phyloP scores from a whole-genome alignment of 2,797 vertebrate species.

The Lagorchestes hirsutus region DNA sequence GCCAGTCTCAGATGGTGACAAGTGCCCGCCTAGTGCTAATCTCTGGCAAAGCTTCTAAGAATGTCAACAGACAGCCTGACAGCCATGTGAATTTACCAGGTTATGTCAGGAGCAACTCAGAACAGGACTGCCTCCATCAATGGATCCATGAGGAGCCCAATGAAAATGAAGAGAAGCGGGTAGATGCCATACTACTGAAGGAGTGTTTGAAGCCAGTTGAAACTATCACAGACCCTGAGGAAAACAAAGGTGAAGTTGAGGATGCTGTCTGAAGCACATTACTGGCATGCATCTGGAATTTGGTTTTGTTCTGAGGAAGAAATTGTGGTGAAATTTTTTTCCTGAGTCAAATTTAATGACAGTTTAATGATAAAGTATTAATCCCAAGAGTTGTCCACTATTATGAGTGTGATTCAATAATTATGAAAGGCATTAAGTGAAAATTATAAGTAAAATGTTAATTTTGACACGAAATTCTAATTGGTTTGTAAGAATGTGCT shows the following conservation, averaged over 20 bases:
- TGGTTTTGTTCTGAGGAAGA: neutral
- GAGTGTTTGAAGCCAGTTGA: conserved; percentile 76
- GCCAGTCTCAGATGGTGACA: conserved; percentile 88
- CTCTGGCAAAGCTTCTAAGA: conserved; percentile 82
- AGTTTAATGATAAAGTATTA: neutral
- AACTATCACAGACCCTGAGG: conserved; percentile 61
- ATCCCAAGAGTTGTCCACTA: neutral
- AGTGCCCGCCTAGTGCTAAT: conserved; percentile 84
- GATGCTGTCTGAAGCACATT: conserved; percentile 70
- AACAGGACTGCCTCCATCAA: conserved; percentile 85
- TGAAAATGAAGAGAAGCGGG: conserved; percentile 81
- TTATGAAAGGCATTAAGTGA: neutral
- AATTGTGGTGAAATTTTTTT: neutral
- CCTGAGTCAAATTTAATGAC: conserved; percentile 1
- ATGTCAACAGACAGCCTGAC: conserved; percentile 57
- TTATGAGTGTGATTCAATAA: neutral
- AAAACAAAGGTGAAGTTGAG: conserved; percentile 83
- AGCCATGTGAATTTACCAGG: conserved; percentile 88
- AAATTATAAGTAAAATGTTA: neutral
- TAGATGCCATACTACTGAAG: conserved; percentile 85
- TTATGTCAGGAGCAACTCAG: conserved; percentile 90
- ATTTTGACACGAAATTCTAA: neutral
- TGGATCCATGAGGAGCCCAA: conserved; percentile 83
- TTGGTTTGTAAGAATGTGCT: neutral
- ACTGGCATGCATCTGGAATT: neutral